Evolutionary conservation across 2,888 invertebrate species (phyloP).

Genomic region (Osmoderma eremita): DNA sequence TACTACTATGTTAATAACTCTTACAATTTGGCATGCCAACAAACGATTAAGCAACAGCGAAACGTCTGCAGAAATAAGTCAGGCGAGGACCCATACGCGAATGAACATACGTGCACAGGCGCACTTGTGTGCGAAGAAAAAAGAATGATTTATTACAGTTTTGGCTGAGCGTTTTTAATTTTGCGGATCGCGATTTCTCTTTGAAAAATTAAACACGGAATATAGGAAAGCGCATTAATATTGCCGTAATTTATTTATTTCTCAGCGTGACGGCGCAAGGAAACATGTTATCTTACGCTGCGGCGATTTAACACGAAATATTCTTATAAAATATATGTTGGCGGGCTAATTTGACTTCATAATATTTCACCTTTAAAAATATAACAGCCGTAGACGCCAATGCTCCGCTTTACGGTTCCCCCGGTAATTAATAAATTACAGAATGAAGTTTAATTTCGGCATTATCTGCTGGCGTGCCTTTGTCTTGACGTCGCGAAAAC

Average conservation of each 20-base stretch:
- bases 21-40: conserved; percentile 35
- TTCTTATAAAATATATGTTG: conserved; percentile 42
- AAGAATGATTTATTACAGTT: conserved; percentile 35
- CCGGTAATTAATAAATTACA: conserved; percentile 40
- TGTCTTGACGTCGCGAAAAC: conserved; percentile 21
- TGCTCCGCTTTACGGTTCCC: conserved; percentile 18
- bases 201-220: conserved; percentile 37
- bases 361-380: conserved; percentile 43
- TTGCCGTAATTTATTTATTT: conserved; percentile 42
- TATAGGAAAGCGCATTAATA: conserved; percentile 41
- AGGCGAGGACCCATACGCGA: conserved; percentile 9
- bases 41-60: conserved; percentile 33
- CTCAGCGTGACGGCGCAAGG: conserved; percentile 41
- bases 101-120: conserved; percentile 1
- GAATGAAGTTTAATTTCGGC: conserved; percentile 41
- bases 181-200: conserved; percentile 35
- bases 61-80: conserved; percentile 27
- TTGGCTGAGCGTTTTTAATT: conserved; percentile 38
- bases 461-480: conserved; percentile 31
- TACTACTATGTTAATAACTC: conserved; percentile 29
- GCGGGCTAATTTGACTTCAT: conserved; percentile 43
- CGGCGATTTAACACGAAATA: conserved; percentile 43
- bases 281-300: conserved; percentile 41
- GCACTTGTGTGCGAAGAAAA: conserved; percentile 8
- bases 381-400: conserved; percentile 37